Base-by-base conservation (phyloP, 2,888 invertebrate genomes). In the Stenolophus ochropezus region DNA sequence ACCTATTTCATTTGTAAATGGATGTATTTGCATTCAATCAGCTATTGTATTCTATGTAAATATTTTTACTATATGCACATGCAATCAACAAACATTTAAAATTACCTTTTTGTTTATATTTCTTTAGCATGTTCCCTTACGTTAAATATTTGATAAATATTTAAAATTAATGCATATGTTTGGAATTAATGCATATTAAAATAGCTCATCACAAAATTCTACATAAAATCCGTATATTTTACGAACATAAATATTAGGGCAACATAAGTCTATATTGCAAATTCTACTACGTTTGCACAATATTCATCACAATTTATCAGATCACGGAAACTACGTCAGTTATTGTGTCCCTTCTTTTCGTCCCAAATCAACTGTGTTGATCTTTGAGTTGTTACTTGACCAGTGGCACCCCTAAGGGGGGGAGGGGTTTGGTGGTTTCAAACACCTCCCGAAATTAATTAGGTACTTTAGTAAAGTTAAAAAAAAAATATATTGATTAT, bases 91-190 rank as follows among this genome's bases (percentile, higher is more conserved):
- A 25, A 61, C 61, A 61, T 25, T 1, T 8, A 61, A 61, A 21
- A 61, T 61, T 61, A 61, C 25, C 14, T 23, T 61, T 2, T 6
- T 61, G 61, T 61, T 61, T 61, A 61, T 21, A 11, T 58, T 58
- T 23, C 58, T 20, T 58, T 23, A 11, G 6, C 23, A 23, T 21
- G 14, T 11, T 2, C 33, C 33, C 11, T 42, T 11, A 42, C 33
- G 33, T 42, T 42, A 42, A 42, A 42, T 42, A 42, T 42, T 42
- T 53, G 51, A 16, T 18, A 53, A 20, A 20, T 56, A 56, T 56
- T 56, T 42, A 6, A 42, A 11, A 42, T 42, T 33, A 42, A 42
- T 42, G 33, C 11, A 21, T 11, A 20, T 56, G 11, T 56, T 56
- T 56, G 8, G 20, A 21, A 56, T 56, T 56, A 56, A 56, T 21